phyloP scores from a whole-genome alignment of 2,113 vertebrate genomes.

The Gallinago media region DNA sequence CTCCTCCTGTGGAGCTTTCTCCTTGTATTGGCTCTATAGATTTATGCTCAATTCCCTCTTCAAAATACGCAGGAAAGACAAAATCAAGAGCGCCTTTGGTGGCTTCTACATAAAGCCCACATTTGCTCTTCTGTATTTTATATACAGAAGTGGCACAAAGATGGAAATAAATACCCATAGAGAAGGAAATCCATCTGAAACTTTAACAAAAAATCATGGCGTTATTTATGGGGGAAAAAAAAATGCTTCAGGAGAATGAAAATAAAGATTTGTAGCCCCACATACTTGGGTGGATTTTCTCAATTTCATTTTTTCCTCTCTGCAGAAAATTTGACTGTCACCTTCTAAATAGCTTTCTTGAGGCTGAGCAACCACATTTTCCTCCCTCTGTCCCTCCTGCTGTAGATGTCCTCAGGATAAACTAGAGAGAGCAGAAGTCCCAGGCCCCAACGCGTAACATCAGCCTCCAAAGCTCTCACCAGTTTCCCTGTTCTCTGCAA shows the following conservation, averaged over 20 bases:
- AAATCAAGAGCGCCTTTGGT: background rate
- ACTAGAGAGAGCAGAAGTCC: background rate
- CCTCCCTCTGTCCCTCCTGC: background rate
- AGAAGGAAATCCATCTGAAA: background rate
- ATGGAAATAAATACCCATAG: background rate
- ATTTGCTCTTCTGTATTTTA: background rate
- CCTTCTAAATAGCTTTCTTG: background rate
- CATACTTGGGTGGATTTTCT: background rate
- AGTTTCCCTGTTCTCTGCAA: background rate
- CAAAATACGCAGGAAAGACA: background rate
- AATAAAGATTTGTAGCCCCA: background rate
- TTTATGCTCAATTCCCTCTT: background rate
- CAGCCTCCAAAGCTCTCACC: background rate
- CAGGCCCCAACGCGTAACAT: background rate
- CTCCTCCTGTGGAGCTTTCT: background rate
- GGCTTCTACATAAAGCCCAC: background rate
- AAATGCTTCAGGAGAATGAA: background rate
- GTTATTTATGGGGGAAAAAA: background rate
- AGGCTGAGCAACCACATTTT: background rate
- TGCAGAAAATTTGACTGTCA: background rate
- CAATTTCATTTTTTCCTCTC: background rate
- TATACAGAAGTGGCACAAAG: background rate
- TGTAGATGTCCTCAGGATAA: background rate
- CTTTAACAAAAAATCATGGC: background rate
- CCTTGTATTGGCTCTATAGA: background rate